phyloP scores from a whole-genome alignment of 2,797 vertebrate species.

The Pangasius mekongensis region DNA sequence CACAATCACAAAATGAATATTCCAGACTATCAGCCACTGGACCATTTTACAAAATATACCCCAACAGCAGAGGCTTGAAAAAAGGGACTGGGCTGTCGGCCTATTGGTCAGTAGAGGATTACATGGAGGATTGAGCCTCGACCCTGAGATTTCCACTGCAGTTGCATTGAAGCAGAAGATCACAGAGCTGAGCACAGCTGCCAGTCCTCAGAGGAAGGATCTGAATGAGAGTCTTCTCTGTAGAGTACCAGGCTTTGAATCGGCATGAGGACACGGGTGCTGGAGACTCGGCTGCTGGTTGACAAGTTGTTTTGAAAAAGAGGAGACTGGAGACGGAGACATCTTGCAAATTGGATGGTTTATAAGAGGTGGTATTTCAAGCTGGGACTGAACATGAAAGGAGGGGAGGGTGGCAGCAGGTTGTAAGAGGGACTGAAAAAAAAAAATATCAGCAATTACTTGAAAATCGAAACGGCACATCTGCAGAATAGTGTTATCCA shows the following conservation, averaged over 20 bases:
- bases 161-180: constrained; percentile 35
- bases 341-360: constrained; percentile 49
- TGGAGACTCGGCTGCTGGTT: constrained; percentile 22
- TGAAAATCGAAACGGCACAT: constrained; percentile 44
- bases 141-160: constrained; percentile 27
- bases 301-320: constrained; percentile 46
- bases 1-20: not conserved
- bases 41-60: constrained; percentile 4
- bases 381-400: constrained; percentile 40
- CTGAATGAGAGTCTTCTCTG: constrained; percentile 41
- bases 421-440: constrained; percentile 22
- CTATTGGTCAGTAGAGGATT: constrained; percentile 35
- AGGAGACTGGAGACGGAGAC: constrained; percentile 30
- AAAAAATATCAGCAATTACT: constrained; percentile 45
- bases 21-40: not conserved
- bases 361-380: constrained; percentile 50
- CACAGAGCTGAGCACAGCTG: constrained; percentile 49
- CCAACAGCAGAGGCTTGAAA: not conserved
- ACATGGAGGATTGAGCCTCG: constrained; percentile 29
- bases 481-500: constrained; percentile 45
- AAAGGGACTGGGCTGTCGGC: not conserved
- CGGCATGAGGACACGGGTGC: constrained; percentile 13
- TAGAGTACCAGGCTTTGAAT: constrained; percentile 39
- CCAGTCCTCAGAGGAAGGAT: constrained; percentile 37
- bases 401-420: not conserved